Conservation (phyloP, 2,113 vertebrate species). For the Collichthys lucidus region DNA sequence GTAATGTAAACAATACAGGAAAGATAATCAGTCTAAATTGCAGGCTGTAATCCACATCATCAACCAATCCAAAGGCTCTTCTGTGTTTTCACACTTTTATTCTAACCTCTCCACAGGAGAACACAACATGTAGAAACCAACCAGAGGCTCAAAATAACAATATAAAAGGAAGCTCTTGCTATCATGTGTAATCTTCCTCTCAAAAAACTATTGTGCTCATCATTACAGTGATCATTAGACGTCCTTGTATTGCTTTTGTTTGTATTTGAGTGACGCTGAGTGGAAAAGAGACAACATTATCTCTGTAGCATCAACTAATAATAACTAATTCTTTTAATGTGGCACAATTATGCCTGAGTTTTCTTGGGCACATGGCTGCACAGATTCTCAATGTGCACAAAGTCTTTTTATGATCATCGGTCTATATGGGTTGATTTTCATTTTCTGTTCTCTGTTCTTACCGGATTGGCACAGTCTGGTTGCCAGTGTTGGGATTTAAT, state of each 20-base stretch:
- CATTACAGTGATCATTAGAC: slow-evolving; percentile 34
- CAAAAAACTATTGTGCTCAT: slow-evolving; percentile 31
- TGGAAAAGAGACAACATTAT: slow-evolving; percentile 25
- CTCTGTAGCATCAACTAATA: slow-evolving; percentile 24
- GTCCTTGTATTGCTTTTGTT: slow-evolving; percentile 34
- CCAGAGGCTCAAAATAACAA: slow-evolving; percentile 11
- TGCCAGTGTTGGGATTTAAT: not conserved
- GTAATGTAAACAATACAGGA: not conserved
- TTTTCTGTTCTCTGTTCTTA: not conserved
- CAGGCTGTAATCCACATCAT: not conserved
- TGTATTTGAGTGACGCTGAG: slow-evolving; percentile 26
- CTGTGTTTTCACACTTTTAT: not conserved
- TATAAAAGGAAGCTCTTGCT: slow-evolving; percentile 11
- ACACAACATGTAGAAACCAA: slow-evolving; percentile 16
- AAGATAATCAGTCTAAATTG: slow-evolving; percentile 3
- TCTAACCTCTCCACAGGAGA: slow-evolving; percentile 18
- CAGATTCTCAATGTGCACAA: not conserved
- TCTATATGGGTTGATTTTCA: not conserved
- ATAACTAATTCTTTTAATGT: slow-evolving; percentile 48
- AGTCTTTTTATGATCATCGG: not conserved
- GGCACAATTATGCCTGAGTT: slow-evolving; percentile 33
- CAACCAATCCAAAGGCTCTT: not conserved
- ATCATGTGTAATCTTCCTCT: slow-evolving; percentile 40
- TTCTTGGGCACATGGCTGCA: slow-evolving; percentile 28
- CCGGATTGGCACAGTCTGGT: not conserved